phyloP scores from a whole-genome alignment of 2,797 vertebrate species.

The Myotis findleyi region DNA sequence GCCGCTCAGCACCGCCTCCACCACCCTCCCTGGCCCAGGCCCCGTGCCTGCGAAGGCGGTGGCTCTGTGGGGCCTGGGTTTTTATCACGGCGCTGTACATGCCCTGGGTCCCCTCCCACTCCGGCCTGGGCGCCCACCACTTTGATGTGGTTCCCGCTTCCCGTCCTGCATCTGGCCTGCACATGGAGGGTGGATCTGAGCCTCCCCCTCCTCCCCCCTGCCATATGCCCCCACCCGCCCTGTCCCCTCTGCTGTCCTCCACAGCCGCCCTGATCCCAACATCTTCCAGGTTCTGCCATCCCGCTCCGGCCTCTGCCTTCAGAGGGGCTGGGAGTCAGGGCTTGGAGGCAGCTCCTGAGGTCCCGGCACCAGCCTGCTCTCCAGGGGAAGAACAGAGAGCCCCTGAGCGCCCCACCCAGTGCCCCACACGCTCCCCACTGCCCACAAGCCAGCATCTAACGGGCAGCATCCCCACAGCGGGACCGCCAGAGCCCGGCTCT shows the following conservation, averaged over 20 bases:
- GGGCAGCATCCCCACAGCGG: not conserved
- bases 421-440: not conserved
- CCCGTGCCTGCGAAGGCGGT: accelerated
- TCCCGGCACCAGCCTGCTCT: not conserved
- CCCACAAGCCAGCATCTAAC: not conserved
- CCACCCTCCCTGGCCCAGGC: not conserved
- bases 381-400: not conserved
- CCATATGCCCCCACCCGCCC: not conserved
- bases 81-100: slow-evolving; percentile 54
- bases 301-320: not conserved
- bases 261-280: not conserved
- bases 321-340: not conserved
- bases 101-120: slow-evolving; percentile 65
- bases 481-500: accelerated
- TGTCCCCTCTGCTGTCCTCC: not conserved
- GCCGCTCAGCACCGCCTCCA: too few species aligned
- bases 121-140: slow-evolving; percentile 50
- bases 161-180: slow-evolving; percentile 84
- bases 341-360: not conserved
- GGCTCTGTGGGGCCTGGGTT: not conserved
- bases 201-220: not conserved
- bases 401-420: not conserved
- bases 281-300: not conserved
- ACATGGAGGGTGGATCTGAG: slow-evolving; percentile 77
- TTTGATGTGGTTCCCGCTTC: slow-evolving; percentile 84